These are phyloP conservation scores for Amblyteles armatorius DNA, from an alignment of 2,888 invertebrate genomes.

Conservation along the genomic window DNA sequence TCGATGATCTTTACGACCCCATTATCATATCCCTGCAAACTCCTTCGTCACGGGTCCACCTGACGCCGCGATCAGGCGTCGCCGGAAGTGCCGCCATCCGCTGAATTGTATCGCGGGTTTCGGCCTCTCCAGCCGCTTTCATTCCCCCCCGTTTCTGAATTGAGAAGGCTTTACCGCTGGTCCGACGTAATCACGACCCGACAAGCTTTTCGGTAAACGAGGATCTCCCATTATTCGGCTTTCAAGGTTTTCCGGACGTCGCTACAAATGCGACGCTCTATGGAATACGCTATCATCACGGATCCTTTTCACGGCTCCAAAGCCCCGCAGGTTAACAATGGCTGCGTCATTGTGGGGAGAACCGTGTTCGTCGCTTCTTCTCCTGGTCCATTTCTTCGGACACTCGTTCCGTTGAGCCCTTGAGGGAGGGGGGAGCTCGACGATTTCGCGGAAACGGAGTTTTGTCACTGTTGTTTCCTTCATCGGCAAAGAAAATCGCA, in stretches of 20 bases:
- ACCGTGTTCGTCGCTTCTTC: not conserved
- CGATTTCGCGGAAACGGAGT: too few relatives aligned
- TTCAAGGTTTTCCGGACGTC: conserved; percentile 4
- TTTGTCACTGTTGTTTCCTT: too few relatives aligned
- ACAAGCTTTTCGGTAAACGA: conserved; percentile 16
- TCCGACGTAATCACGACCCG: conserved; percentile 20
- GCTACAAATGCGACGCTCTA: not conserved
- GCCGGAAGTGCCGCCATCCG: not conserved
- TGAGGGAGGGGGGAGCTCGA: too few relatives aligned
- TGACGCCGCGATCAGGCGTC: conserved; percentile 30
- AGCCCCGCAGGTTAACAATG: not conserved
- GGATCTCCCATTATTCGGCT: conserved; percentile 5
- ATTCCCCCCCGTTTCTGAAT: conserved; percentile 15
- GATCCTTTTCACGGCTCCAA: conserved; percentile 3
- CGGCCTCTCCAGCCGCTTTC: not conserved
- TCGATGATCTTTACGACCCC: conserved; percentile 16
- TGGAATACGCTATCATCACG: not conserved
- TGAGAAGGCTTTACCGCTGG: conserved; percentile 19
- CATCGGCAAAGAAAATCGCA: not conserved
- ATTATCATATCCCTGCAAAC: not conserved
- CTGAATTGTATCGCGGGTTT: not conserved
- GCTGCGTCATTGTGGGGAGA: not conserved
- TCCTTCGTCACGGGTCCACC: conserved; percentile 26
- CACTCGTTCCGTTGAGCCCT: too few relatives aligned
- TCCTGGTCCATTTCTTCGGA: not conserved